These are phyloP conservation scores for Volucella inanis DNA, from an alignment of 2,888 invertebrate genomes.

Conservation along the genomic window DNA sequence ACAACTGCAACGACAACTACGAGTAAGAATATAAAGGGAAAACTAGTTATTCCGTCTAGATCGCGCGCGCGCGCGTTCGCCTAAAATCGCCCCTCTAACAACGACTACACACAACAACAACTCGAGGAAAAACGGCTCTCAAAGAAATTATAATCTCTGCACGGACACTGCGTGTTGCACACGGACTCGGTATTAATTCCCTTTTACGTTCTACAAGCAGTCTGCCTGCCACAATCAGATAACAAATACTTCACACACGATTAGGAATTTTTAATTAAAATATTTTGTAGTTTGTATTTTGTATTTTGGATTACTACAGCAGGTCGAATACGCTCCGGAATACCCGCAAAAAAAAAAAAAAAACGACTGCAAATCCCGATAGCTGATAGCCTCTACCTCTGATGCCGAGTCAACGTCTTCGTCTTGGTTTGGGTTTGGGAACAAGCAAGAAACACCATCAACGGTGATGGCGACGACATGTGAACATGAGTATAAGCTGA, in stretches of 20 bases:
- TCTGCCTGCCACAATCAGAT: constrained; percentile 80
- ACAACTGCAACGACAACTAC: constrained; percentile 37
- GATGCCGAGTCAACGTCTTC: constrained; percentile 33
- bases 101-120: neutral
- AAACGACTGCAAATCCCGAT: neutral
- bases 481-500: constrained; percentile 72
- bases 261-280: constrained; percentile 84
- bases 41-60: constrained; percentile 66
- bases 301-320: constrained; percentile 25
- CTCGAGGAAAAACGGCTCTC: constrained; percentile 11
- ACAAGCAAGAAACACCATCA: constrained; percentile 68
- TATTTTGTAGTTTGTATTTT: constrained; percentile 82
- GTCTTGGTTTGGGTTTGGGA: constrained; percentile 23
- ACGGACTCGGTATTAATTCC: constrained; percentile 80
- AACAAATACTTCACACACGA: constrained; percentile 83
- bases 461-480: constrained; percentile 72
- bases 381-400: constrained; percentile 28
- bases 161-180: constrained; percentile 74
- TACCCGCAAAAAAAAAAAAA: neutral
- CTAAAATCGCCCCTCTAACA: neutral
- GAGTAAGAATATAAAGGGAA: neutral
- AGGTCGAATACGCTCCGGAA: constrained; percentile 5
- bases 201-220: constrained; percentile 78
- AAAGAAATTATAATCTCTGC: constrained; percentile 72
- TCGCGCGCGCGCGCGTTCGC: constrained; percentile 45